Conservation (phyloP, 2,888 invertebrate genomes). For the Chrysolina haemoptera region DNA sequence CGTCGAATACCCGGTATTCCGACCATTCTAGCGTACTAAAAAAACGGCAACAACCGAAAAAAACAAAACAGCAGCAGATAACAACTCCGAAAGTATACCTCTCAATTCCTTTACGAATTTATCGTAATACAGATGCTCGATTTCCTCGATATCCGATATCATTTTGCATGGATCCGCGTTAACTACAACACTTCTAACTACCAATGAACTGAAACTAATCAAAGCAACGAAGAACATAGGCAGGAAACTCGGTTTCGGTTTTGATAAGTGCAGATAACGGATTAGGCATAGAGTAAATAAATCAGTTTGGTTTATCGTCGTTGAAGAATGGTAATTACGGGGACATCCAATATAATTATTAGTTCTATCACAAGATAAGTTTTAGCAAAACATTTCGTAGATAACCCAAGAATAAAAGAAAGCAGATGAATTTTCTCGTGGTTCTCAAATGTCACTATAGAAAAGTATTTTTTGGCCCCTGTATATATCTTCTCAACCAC, state of each 20-base stretch:
- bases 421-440: no score
- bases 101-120: constrained; percentile 48
- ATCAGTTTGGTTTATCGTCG: background rate
- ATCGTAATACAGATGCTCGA: constrained; percentile 41
- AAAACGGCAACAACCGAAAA: background rate
- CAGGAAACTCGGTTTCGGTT: constrained; percentile 11
- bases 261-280: constrained; percentile 10
- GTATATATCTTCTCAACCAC: no score
- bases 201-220: background rate
- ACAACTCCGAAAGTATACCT: constrained; percentile 40
- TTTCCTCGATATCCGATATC: background rate
- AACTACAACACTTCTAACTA: background rate
- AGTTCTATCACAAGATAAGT: background rate
- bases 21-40: background rate
- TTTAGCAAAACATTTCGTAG: constrained; percentile 8
- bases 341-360: constrained; percentile 1
- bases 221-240: background rate
- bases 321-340: background rate
- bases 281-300: background rate
- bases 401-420: no score
- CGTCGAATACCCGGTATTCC: background rate
- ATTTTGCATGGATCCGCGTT: background rate
- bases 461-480: no score
- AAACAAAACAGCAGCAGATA: background rate
- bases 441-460: no score